A percentile compares a stretch with the other conserved stretches of the same genome.
These are phyloP conservation scores for Reinhardtius hippoglossoides DNA, from an alignment of 2,113 vertebrate genomes.

Conservation along the genomic window DNA sequence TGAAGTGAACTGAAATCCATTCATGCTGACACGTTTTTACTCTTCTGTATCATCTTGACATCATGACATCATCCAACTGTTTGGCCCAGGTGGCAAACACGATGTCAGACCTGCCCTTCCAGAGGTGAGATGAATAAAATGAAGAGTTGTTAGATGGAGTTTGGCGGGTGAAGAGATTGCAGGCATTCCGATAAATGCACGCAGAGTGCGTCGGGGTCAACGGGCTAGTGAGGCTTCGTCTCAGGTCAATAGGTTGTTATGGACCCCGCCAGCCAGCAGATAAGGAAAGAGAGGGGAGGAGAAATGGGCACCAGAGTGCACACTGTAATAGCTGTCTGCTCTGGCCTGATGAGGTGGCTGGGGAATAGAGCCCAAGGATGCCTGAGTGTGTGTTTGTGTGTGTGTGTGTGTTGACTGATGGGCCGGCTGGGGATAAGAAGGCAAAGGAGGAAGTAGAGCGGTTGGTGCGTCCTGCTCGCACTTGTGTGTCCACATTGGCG, in stretches of 20 bases:
- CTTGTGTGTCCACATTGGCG: constrained; percentile 22
- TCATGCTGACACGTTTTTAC: neutral
- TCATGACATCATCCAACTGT: constrained; percentile 22
- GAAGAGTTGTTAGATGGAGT: constrained; percentile 25
- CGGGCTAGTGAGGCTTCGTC: constrained; percentile 26
- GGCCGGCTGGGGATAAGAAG: constrained; percentile 37
- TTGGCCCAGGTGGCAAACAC: constrained; percentile 20
- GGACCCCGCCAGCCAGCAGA: constrained; percentile 47
- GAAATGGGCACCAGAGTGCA: constrained; percentile 47
- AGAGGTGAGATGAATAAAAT: constrained; percentile 33
- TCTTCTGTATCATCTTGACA: constrained; percentile 10
- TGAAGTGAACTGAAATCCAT: constrained; percentile 2
- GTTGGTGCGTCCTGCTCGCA: neutral
- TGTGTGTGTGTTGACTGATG: constrained; percentile 49
- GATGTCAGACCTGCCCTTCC: constrained; percentile 30
- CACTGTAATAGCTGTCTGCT: constrained; percentile 71
- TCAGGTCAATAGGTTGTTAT: constrained; percentile 67
- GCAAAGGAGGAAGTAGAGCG: constrained; percentile 15
- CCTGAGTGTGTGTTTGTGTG: constrained; percentile 14
- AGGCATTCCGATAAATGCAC: constrained; percentile 26
- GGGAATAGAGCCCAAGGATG: constrained; percentile 60
- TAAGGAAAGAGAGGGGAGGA: constrained; percentile 61
- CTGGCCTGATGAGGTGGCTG: constrained; percentile 70
- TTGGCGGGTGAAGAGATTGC: constrained; percentile 30
- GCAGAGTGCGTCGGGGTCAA: constrained; percentile 41